A percentile compares a stretch with the other conserved stretches of the same genome.
These are phyloP conservation scores for Lateolabrax maculatus DNA, from an alignment of 2,797 vertebrate species.

Conservation along the genomic window DNA sequence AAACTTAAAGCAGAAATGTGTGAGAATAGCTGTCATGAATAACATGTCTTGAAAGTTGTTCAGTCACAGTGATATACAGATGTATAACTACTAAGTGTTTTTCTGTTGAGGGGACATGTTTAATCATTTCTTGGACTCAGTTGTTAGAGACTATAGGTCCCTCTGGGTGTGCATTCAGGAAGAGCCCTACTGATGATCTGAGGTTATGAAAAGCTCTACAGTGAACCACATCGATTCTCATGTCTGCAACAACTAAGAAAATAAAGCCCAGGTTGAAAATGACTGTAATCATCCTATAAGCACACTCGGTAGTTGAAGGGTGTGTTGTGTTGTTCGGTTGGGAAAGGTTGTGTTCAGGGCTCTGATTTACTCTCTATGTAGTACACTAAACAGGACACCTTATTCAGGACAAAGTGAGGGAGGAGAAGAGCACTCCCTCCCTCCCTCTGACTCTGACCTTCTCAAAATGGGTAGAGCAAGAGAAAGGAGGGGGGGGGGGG, in stretches of 20 bases:
- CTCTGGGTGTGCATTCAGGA: neutral
- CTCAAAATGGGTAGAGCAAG: slow-evolving; percentile 66
- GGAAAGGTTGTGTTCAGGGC: slow-evolving; percentile 30
- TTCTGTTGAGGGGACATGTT: neutral
- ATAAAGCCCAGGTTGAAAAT: slow-evolving; percentile 32
- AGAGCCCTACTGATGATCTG: slow-evolving; percentile 1
- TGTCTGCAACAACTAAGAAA: slow-evolving; percentile 25
- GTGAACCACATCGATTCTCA: slow-evolving; percentile 4
- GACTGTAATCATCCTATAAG: slow-evolving; percentile 48
- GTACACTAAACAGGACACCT: slow-evolving; percentile 69
- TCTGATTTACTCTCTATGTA: slow-evolving; percentile 43
- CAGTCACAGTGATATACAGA: neutral
- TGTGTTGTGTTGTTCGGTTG: slow-evolving; percentile 24
- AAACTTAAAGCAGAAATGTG: neutral
- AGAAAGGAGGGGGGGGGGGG: slow-evolving; percentile 59
- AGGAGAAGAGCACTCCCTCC: slow-evolving; percentile 44
- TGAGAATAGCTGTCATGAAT: neutral
- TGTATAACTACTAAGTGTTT: neutral
- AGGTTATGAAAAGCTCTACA: slow-evolving; percentile 33
- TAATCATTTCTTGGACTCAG: neutral
- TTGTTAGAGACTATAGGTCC: neutral
- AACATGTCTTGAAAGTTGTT: neutral
- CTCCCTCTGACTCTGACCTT: slow-evolving; percentile 72
- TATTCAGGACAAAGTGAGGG: slow-evolving; percentile 69
- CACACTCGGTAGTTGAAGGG: slow-evolving; percentile 1